Evolutionary conservation across 1,140 invertebrate genomes (phyloP).

Genomic region (Cyclargus thomasi): DNA sequence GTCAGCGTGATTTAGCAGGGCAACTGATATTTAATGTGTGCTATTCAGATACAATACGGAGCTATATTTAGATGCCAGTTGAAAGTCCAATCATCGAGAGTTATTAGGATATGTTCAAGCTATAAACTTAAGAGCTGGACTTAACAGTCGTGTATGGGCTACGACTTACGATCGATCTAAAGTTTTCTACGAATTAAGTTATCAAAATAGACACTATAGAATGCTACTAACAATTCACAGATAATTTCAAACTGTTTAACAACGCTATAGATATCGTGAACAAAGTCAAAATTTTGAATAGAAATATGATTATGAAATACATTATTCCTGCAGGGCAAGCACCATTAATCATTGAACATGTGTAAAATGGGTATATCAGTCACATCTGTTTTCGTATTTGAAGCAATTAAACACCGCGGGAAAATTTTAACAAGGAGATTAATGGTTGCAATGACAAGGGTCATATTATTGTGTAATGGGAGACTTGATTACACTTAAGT

Average conservation of each 20-base stretch:
- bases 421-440: slow-evolving; percentile 16
- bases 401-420: slow-evolving; percentile 14
- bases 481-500: slow-evolving; percentile 11
- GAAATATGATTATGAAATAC: neutral
- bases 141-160: neutral
- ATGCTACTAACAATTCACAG: no score
- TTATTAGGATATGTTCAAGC: slow-evolving; percentile 28
- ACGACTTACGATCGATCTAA: neutral
- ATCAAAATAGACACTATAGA: no score
- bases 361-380: slow-evolving; percentile 9
- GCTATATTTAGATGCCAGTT: slow-evolving; percentile 59
- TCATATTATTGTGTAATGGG: slow-evolving; percentile 9
- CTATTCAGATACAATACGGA: slow-evolving; percentile 65
- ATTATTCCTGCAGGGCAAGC: neutral
- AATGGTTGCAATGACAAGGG: slow-evolving; percentile 6
- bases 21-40: slow-evolving; percentile 70
- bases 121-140: slow-evolving; percentile 1
- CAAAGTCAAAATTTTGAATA: neutral
- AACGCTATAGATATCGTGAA: neutral
- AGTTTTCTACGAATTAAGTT: neutral
- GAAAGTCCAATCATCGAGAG: slow-evolving; percentile 47
- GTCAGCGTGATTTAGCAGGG: slow-evolving; percentile 71
- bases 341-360: neutral
- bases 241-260: neutral
- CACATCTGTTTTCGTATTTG: slow-evolving; percentile 14